These are phyloP conservation scores for Glaucidium brasilianum DNA, from an alignment of 2,113 vertebrate genomes.

Conservation along the genomic window DNA sequence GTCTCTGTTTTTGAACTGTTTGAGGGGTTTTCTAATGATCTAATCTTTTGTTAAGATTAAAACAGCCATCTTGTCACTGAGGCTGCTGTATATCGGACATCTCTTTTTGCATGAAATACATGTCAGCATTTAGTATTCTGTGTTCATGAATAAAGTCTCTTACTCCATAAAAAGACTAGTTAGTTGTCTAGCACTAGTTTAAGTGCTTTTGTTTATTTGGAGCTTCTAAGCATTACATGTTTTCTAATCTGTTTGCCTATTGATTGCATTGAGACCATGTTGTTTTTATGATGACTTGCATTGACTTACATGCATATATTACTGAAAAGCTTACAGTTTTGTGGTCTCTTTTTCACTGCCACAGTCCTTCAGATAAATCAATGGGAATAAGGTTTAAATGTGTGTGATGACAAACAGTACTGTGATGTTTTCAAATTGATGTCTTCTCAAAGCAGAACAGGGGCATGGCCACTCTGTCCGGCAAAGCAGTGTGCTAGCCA, in stretches of 20 bases:
- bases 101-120: neutral
- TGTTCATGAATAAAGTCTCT: neutral
- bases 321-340: neutral
- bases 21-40: neutral
- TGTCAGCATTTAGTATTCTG: neutral
- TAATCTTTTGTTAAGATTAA: neutral
- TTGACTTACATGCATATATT: neutral
- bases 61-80: neutral
- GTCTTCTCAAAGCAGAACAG: neutral
- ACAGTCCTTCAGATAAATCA: neutral
- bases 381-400: neutral
- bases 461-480: neutral
- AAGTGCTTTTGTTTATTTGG: neutral
- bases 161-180: neutral
- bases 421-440: neutral
- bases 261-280: neutral
- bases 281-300: neutral
- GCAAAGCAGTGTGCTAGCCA: neutral
- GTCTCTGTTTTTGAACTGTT: neutral
- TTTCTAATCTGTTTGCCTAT: neutral
- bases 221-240: neutral
- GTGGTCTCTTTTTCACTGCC: neutral
- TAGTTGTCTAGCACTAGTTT: neutral
- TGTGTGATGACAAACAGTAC: neutral
- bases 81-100: too few species aligned